Conservation (phyloP, 2,113 vertebrate genomes). For the Perca flavescens region DNA sequence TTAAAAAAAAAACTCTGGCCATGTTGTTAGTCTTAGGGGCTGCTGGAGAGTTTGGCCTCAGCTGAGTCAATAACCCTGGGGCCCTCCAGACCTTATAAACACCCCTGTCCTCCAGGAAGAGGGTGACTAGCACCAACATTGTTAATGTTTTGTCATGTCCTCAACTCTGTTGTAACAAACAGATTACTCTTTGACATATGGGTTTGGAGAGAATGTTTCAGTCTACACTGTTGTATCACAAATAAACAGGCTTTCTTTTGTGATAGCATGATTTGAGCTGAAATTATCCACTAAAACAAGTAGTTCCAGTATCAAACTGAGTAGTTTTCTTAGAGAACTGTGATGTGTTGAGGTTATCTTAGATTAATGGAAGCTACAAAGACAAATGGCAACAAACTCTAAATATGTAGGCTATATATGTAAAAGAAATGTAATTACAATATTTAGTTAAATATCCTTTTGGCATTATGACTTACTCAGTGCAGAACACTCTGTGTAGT, state of each 20-base stretch:
- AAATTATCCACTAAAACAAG: too few species aligned
- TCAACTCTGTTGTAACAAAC: slow-evolving; percentile 71
- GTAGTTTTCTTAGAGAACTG: too few species aligned
- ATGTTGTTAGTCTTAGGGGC: slow-evolving; percentile 7
- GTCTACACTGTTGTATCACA: slow-evolving; percentile 5
- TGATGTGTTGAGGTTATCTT: too few species aligned
- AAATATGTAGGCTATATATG: too few species aligned
- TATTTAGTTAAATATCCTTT: too few species aligned
- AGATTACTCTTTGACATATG: slow-evolving; percentile 58
- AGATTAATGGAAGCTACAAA: too few species aligned
- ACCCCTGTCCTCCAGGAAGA: slow-evolving; percentile 62
- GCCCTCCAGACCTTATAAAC: slow-evolving; percentile 57
- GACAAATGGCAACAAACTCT: too few species aligned
- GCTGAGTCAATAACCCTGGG: slow-evolving; percentile 74
- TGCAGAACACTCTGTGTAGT: too few species aligned
- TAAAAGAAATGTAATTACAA: too few species aligned
- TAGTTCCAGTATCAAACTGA: too few species aligned
- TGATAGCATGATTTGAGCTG: background rate
- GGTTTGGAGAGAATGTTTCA: slow-evolving; percentile 32
- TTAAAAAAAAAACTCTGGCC: background rate
- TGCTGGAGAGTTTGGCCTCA: slow-evolving; percentile 54
- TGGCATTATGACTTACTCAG: too few species aligned
- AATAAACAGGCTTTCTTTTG: slow-evolving; percentile 47
- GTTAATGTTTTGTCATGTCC: slow-evolving; percentile 68
- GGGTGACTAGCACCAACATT: slow-evolving; percentile 51